Percentiles rank a stretch among this genome's conserved stretches.
Conservation (phyloP, 2,888 invertebrate genomes). For the Diarsia rubi region DNA sequence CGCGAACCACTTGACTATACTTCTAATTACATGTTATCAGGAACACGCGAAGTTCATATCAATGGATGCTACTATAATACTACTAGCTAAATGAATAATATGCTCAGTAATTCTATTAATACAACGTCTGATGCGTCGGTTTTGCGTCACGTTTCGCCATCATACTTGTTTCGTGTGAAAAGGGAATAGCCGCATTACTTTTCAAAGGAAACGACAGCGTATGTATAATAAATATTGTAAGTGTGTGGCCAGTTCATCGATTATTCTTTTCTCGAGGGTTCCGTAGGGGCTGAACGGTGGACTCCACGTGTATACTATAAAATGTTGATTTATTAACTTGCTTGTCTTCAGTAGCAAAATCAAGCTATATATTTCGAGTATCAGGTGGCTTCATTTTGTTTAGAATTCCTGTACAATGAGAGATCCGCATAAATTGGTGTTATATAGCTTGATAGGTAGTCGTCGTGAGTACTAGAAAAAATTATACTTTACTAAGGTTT, state of each 20-base stretch:
- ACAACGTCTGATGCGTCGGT: constrained; percentile 30
- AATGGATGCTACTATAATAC: constrained; percentile 39
- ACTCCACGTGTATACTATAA: background rate
- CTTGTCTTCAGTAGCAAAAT: too few relatives aligned
- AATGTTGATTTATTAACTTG: background rate
- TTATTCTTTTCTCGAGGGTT: background rate
- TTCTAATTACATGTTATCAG: constrained; percentile 55
- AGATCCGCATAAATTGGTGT: too few relatives aligned
- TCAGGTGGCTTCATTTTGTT: too few relatives aligned
- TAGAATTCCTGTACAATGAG: too few relatives aligned
- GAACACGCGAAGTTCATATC: constrained; percentile 54
- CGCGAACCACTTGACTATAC: constrained; percentile 40
- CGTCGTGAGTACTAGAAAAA: background rate
- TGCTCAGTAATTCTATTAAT: constrained; percentile 56
- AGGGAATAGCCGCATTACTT: constrained; percentile 39
- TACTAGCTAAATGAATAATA: constrained; percentile 53
- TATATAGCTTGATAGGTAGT: too few relatives aligned
- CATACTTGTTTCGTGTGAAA: constrained; percentile 38
- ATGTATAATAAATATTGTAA: background rate
- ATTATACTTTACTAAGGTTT: background rate
- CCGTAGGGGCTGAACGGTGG: background rate
- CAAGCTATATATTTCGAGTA: too few relatives aligned
- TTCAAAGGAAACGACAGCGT: constrained; percentile 20
- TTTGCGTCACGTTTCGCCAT: constrained; percentile 32
- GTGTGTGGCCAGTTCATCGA: background rate